These are phyloP conservation scores for Morpho achilles DNA, from an alignment of 2,888 invertebrate genomes.

Conservation along the genomic window DNA sequence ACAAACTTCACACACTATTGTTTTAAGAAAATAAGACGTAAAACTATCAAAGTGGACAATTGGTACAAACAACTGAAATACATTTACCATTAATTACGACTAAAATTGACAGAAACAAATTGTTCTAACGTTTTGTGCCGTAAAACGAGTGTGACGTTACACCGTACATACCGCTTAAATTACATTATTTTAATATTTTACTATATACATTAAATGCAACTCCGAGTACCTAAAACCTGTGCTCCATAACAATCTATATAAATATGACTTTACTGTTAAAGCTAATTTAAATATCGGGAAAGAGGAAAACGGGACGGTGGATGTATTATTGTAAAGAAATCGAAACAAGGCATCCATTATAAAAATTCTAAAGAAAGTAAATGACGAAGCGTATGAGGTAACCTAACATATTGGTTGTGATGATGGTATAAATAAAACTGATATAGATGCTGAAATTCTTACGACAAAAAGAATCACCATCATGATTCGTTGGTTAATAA, in stretches of 20 bases:
- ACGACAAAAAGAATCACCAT: too few relatives aligned
- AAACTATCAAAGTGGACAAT: conserved; percentile 13
- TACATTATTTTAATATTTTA: conserved; percentile 45
- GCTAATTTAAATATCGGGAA: conserved; percentile 70
- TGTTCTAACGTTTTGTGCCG: conserved; percentile 75
- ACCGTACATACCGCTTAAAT: conserved; percentile 68
- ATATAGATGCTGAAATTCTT: not conserved
- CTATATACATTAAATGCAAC: conserved; percentile 78
- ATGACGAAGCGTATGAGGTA: conserved; percentile 15
- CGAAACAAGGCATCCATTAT: conserved; percentile 43
- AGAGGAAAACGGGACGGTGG: conserved; percentile 78
- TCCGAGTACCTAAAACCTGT: conserved; percentile 75
- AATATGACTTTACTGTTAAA: conserved; percentile 71
- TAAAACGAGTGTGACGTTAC: conserved; percentile 76
- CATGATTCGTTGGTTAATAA: too few relatives aligned
- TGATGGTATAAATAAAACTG: not conserved
- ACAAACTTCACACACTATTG: conserved; percentile 2
- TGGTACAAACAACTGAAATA: conserved; percentile 58
- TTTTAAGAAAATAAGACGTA: conserved; percentile 13
- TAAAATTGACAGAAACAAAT: conserved; percentile 77
- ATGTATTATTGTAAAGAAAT: conserved; percentile 59
- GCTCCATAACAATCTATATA: conserved; percentile 78
- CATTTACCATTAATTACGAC: conserved; percentile 49
- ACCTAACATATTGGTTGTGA: conserved; percentile 2
- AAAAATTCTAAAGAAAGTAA: conserved; percentile 18